A percentile compares a stretch with the other conserved stretches of the same genome.
These are phyloP conservation scores for Seriola aureovittata DNA, from an alignment of 2,113 vertebrate genomes.

Conservation along the genomic window DNA sequence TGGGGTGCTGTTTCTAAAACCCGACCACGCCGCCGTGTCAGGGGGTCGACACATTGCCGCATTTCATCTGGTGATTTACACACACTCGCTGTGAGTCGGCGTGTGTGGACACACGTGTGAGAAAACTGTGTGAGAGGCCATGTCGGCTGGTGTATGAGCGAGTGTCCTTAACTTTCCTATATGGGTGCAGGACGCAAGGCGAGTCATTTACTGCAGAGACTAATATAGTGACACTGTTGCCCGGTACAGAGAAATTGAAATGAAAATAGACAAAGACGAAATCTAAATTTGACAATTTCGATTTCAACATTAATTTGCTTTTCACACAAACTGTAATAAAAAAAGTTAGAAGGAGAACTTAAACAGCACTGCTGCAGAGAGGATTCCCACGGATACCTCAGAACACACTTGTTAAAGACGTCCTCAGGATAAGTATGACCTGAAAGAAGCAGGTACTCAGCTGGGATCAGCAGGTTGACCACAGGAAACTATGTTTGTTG, in stretches of 20 bases:
- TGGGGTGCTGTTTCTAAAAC: neutral
- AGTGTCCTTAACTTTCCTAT: neutral
- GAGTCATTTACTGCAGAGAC: neutral
- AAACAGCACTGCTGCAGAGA: neutral
- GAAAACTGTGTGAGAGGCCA: constrained; percentile 13
- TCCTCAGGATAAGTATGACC: no score
- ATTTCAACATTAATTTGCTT: neutral
- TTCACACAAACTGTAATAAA: neutral
- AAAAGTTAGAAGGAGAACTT: neutral
- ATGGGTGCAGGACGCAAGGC: neutral
- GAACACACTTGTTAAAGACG: neutral
- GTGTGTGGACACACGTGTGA: constrained; percentile 10
- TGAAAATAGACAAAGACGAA: neutral
- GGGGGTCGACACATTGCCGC: constrained; percentile 9
- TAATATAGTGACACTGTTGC: neutral
- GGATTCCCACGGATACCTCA: neutral
- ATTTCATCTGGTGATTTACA: constrained; percentile 49
- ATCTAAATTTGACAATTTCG: neutral
- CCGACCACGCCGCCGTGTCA: neutral
- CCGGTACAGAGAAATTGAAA: neutral
- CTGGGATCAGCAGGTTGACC: neutral
- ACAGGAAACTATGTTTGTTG: neutral
- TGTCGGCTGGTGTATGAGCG: constrained; percentile 12
- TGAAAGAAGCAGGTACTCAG: no score
- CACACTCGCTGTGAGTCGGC: neutral